phyloP scores from a whole-genome alignment of 1,140 invertebrate species.

The Heliconius eleuchia region DNA sequence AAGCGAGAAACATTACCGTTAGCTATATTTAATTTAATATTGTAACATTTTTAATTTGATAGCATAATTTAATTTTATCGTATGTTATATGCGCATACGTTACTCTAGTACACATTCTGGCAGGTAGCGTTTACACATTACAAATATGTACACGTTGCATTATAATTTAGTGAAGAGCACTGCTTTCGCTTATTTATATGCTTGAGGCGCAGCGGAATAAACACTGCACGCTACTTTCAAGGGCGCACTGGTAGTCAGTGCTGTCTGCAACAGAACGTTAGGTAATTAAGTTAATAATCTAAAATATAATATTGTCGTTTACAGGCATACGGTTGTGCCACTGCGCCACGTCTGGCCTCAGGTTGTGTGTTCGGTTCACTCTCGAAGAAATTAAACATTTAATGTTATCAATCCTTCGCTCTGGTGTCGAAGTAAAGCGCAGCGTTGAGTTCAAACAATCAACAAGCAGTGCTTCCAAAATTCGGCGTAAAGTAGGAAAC shows the following conservation, averaged over 20 bases:
- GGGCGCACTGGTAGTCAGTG: background rate
- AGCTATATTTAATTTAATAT: background rate
- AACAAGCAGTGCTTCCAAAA: too few relatives aligned
- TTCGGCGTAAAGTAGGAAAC: too few relatives aligned
- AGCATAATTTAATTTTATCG: background rate
- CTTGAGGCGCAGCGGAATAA: constrained; percentile 11
- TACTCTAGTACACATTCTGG: constrained; percentile 4
- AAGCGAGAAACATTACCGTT: background rate
- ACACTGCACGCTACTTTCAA: constrained; percentile 21
- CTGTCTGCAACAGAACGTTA: constrained; percentile 5
- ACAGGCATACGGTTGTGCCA: too few relatives aligned
- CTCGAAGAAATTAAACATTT: too few relatives aligned
- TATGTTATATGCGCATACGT: background rate
- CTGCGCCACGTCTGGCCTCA: too few relatives aligned
- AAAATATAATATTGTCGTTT: too few relatives aligned
- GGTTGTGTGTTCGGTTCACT: too few relatives aligned
- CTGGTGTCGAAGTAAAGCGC: too few relatives aligned
- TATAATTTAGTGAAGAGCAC: constrained; percentile 41
- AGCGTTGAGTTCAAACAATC: too few relatives aligned
- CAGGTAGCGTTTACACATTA: constrained; percentile 8
- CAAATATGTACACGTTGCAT: constrained; percentile 40
- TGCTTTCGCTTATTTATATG: constrained; percentile 43
- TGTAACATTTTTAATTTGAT: background rate
- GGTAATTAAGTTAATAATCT: background rate
- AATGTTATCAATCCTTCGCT: too few relatives aligned